Evolutionary conservation across 2,888 invertebrate genomes (phyloP).

Genomic region (Bellardia bayeri): DNA sequence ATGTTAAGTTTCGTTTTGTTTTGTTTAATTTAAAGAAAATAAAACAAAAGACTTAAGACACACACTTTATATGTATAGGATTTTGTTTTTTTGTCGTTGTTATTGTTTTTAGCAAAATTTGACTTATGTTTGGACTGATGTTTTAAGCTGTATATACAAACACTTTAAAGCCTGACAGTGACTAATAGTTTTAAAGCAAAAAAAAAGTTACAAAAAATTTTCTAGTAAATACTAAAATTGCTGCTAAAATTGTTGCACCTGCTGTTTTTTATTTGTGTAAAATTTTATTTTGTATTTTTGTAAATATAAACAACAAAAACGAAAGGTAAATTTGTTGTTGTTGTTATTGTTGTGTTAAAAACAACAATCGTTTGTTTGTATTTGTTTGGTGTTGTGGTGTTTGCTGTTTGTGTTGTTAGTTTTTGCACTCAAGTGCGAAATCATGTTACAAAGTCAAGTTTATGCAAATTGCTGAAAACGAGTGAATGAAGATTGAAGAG

Average conservation of each 20-base stretch:
- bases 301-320: slow-evolving; percentile 51
- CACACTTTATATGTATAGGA: slow-evolving; percentile 35
- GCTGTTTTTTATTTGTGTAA: slow-evolving; percentile 24
- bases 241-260: slow-evolving; percentile 56
- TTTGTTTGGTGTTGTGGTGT: neutral
- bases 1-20: slow-evolving; percentile 16
- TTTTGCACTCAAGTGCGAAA: slow-evolving; percentile 73
- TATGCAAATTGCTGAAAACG: slow-evolving; percentile 60
- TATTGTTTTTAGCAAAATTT: slow-evolving; percentile 17
- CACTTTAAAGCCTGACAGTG: slow-evolving; percentile 59
- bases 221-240: slow-evolving; percentile 27
- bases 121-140: neutral
- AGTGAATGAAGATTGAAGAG: slow-evolving; percentile 1
- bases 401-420: neutral
- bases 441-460: slow-evolving; percentile 75
- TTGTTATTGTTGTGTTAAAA: slow-evolving; percentile 18
- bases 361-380: slow-evolving; percentile 32
- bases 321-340: slow-evolving; percentile 59
- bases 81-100: neutral
- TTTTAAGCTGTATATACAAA: slow-evolving; percentile 35
- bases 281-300: neutral
- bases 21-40: neutral
- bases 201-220: neutral
- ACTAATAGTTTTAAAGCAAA: slow-evolving; percentile 59
- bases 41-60: slow-evolving; percentile 70